phyloP scores from a whole-genome alignment of 2,888 invertebrate genomes.

The Hydraecia micacea region DNA sequence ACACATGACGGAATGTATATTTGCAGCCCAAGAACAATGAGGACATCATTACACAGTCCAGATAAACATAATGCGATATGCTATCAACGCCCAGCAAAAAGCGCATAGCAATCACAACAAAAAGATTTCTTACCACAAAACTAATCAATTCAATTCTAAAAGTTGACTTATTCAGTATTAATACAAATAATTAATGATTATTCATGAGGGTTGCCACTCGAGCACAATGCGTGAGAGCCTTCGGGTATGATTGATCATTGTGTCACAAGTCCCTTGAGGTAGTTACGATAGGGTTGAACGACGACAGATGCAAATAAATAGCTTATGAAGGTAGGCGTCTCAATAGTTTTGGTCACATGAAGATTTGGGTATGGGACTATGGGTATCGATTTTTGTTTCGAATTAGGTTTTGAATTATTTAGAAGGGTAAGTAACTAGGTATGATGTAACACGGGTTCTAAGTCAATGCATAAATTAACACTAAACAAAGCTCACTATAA shows the following conservation, averaged over 20 bases:
- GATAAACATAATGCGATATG: no score
- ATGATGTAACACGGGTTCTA: background rate
- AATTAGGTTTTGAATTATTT: slow-evolving; percentile 32
- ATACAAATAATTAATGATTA: no score
- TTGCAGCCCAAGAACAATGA: no score
- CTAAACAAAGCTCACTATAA: background rate
- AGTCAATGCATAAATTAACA: slow-evolving; percentile 43
- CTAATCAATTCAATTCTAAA: no score
- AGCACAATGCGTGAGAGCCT: slow-evolving; percentile 64
- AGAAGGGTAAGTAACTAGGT: background rate
- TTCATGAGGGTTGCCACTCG: slow-evolving; percentile 72
- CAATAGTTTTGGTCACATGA: slow-evolving; percentile 45
- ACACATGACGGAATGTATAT: no score
- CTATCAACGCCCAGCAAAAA: no score
- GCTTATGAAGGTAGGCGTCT: slow-evolving; percentile 50
- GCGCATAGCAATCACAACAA: no score
- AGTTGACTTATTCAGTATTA: no score
- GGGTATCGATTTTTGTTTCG: slow-evolving; percentile 31
- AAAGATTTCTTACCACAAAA: no score
- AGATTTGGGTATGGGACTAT: slow-evolving; percentile 35
- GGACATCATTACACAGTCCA: no score
- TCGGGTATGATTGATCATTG: slow-evolving; percentile 77
- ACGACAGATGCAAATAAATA: slow-evolving; percentile 68
- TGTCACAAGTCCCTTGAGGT: slow-evolving; percentile 64
- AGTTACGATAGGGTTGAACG: slow-evolving; percentile 71